Conservation (phyloP, 2,797 vertebrate species). For the Channallabes apus region DNA sequence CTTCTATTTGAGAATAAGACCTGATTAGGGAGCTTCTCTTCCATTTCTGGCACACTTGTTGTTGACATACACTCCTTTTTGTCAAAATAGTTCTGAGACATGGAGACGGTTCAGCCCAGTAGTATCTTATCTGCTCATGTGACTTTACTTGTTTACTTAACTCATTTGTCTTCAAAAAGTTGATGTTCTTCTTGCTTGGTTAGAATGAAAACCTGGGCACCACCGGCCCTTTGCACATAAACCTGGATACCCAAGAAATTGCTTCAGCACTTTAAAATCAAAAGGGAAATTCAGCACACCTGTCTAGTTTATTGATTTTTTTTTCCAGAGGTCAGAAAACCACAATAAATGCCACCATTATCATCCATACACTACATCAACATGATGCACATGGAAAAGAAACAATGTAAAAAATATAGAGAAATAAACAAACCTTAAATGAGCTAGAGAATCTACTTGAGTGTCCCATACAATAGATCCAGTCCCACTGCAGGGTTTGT, state of each 20-base stretch:
- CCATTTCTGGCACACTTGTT: conserved; percentile 22
- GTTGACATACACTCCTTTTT: conserved; percentile 61
- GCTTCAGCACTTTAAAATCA: conserved; percentile 49
- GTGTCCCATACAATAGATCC: conserved; percentile 79
- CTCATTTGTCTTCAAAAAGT: neutral
- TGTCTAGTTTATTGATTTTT: conserved; percentile 74
- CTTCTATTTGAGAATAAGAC: neutral
- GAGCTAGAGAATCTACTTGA: conserved; percentile 64
- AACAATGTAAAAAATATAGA: conserved; percentile 59
- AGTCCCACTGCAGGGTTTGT: conserved; percentile 59
- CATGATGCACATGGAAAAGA: conserved; percentile 68
- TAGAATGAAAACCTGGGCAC: conserved; percentile 1
- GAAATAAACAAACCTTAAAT: conserved; percentile 61
- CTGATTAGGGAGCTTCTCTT: neutral
- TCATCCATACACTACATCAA: conserved; percentile 76
- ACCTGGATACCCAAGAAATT: conserved; percentile 7
- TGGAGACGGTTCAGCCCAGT: neutral
- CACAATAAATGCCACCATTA: conserved; percentile 75
- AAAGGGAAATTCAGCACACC: conserved; percentile 61
- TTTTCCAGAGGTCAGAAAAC: conserved; percentile 68
- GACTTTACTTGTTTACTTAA: neutral
- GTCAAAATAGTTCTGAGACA: conserved; percentile 41
- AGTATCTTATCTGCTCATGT: neutral
- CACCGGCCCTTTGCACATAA: neutral
- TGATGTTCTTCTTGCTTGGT: conserved; percentile 4